Evolutionary conservation across 2,797 vertebrate genomes (phyloP).

Genomic region (Vireo griseus): DNA sequence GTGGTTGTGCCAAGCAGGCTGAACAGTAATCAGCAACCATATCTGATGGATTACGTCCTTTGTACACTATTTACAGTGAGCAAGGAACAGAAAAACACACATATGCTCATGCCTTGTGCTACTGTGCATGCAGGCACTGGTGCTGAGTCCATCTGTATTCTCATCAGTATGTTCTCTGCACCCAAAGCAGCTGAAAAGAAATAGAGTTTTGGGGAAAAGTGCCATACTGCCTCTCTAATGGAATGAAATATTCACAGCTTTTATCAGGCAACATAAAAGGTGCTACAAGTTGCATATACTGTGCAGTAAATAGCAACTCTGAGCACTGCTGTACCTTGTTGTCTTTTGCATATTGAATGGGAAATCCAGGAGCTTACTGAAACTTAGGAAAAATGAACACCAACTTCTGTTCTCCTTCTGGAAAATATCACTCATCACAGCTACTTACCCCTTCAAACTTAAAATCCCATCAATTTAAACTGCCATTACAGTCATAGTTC

Average conservation of each 20-base stretch:
- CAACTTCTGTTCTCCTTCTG: not conserved
- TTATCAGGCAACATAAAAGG: not conserved
- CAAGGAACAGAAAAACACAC: not conserved
- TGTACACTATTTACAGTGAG: not conserved
- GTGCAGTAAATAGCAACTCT: not conserved
- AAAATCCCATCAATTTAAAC: not conserved
- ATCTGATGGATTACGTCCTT: constrained; percentile 31
- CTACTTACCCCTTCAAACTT: not conserved
- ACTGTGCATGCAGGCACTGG: not conserved
- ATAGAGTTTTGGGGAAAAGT: not conserved
- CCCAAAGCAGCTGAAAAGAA: not conserved
- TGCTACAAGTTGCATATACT: not conserved
- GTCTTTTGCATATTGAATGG: not conserved
- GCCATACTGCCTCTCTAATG: not conserved
- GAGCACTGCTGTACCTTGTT: not conserved
- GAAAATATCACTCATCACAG: not conserved
- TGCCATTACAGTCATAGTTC: not conserved
- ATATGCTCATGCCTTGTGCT: not conserved
- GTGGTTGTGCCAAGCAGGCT: constrained; percentile 3
- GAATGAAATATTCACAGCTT: not conserved
- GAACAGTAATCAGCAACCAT: not conserved
- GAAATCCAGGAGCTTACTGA: not conserved
- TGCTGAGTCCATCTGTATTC: not conserved
- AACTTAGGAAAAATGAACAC: not conserved
- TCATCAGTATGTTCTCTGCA: not conserved